Percentiles rank a stretch among this genome's conserved stretches.
Evolutionary conservation across 1,140 invertebrate species (phyloP).

Genomic region (Papilio aristodemus): DNA sequence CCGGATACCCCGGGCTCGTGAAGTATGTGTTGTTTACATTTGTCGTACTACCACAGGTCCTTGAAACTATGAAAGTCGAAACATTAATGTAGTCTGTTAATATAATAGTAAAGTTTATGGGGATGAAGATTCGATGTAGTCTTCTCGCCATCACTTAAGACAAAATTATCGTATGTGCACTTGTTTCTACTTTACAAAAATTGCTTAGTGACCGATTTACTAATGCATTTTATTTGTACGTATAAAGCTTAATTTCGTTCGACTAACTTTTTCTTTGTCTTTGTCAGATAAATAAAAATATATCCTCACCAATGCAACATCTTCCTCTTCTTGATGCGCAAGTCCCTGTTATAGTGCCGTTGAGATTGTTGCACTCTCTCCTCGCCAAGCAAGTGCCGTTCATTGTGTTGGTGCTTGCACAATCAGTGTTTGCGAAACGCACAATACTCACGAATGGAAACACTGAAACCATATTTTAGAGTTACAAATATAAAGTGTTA

Average conservation of each 20-base stretch:
- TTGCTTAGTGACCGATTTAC: too few relatives aligned
- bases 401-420: constrained; percentile 83
- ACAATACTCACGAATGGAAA: constrained; percentile 87
- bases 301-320: constrained; percentile 89
- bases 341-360: constrained; percentile 84
- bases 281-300: constrained; percentile 19
- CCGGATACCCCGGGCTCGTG: constrained; percentile 86
- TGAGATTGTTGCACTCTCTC: constrained; percentile 86
- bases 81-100: neutral
- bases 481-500: neutral
- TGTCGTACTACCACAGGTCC: constrained; percentile 84
- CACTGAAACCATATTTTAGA: constrained; percentile 66
- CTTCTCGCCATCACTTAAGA: too few relatives aligned
- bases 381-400: constrained; percentile 88
- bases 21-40: constrained; percentile 92
- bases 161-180: too few relatives aligned
- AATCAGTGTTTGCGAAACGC: constrained; percentile 85
- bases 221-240: too few relatives aligned
- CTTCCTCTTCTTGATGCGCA: constrained; percentile 86
- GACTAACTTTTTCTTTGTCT: too few relatives aligned
- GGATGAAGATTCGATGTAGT: too few relatives aligned
- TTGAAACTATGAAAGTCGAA: constrained; percentile 81
- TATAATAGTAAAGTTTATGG: too few relatives aligned
- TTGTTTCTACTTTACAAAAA: too few relatives aligned
- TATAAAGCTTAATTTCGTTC: too few relatives aligned